Evolutionary conservation across 2,888 invertebrate genomes (phyloP), one percentile per base, ranked within the genome.

Genomic region (Vesta saturnalis): DNA sequence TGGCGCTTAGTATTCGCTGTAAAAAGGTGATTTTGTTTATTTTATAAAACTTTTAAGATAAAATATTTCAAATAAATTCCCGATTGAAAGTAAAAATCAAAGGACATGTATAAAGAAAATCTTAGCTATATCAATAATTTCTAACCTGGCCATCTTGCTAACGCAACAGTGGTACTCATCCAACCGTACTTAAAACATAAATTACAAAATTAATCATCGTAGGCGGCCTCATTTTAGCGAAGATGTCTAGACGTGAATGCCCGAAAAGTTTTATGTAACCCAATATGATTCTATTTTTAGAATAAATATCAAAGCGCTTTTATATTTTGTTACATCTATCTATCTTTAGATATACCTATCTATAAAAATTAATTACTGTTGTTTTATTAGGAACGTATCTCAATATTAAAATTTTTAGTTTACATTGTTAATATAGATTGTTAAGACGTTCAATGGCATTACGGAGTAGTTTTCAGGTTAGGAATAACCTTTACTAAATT

Each of bases 131-230:
- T 15, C 55, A 23, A 60, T 54, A 18, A 55, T 39, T 58, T 59
- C 39, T 60, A 23, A 65, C 43, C 39, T 55, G 10, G 15, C 19
- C 5, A 55, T 46, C 21, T 55, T 46, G 14, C 56, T 63, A 43
- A 56, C 61, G 61, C 58, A 64, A 52, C 54, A 55, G 61, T 64
- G 52, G 65, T 52, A 64, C 35, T 57, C 65, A 65, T 57, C 62
- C 61, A 55, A 69, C 47, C 69, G 69, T 64, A 65, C 49, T 64
- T 69, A 65, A 69, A 39, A 68, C 64, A 68, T 68, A 64, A 68
- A 68, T 61, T 69, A 65, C 61, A 59, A 69, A 69, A 69, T 69
- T 69, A 69, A 69, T 69, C 69, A 69, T 69, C 58, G 65, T 64
- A 58, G 60, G 65, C 69, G 69, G 69, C 69, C 69, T 69, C 69